Evolutionary conservation across 2,113 vertebrate genomes (phyloP), one percentile per base, ranked within the genome.

Genomic region (Plectropomus leopardus): DNA sequence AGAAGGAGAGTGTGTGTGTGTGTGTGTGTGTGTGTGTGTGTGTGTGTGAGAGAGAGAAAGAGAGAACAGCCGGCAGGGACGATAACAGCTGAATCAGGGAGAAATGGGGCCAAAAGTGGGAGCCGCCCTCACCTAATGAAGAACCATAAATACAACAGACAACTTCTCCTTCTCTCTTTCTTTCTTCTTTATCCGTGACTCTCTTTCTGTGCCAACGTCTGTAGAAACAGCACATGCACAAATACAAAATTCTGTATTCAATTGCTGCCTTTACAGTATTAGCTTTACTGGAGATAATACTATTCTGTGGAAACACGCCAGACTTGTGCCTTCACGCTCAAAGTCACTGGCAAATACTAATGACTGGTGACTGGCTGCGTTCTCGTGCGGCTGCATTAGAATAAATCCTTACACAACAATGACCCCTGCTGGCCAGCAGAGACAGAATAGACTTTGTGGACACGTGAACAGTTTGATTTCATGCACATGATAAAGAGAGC

Each of bases 81-180:
- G 40, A 48, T 45, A 66, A 73, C 47, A 84, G 90, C 90, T 88
- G 84, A 90, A 85, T 91, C 90, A 86, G 78, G 79, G 54, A 81
- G 79, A 76, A 83, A 60, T 4, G 8, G 4, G 44, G 73, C 88
- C 88, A 90, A 76, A 64, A 86, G 69, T 13, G 1, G 15, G 57
- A 73, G 76, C 80, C n/a, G 21, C 66, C 80, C 58, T 72, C 51
- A 34, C 40, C 58, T 87, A 85, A 86, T 82, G 86, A 90, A 83
- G 79, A 45, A 32, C 45, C 21, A 57, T 83, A 81, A 86, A 80
- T 78, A 80, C 60, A 45, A 60, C 32, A 51, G 69, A 81, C 76
- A 64, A 65, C 47, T 60, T 71, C 66, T 23, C 44, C 66, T 69
- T 42, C 32, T 26, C 21, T 45, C 42, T 26, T 28, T 11, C 59